These are phyloP conservation scores for Ladona fulva DNA, from an alignment of 1,140 invertebrate genomes.

Conservation along the genomic window DNA sequence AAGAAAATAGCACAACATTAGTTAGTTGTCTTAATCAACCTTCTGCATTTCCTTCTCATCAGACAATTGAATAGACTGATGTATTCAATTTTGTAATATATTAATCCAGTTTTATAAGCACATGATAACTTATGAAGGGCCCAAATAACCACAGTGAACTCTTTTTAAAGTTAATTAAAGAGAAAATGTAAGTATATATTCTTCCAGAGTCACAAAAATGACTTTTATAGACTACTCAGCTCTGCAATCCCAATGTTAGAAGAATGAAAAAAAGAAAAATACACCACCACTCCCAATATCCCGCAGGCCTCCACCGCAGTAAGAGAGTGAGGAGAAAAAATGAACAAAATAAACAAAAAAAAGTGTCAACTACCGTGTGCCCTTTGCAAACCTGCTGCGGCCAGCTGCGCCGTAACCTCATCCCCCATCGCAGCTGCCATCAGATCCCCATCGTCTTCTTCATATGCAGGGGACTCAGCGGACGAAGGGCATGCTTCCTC, in stretches of 20 bases:
- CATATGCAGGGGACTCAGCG: conserved; percentile 49
- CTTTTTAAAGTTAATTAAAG: too few relatives aligned
- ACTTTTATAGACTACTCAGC: too few relatives aligned
- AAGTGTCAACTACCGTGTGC: conserved; percentile 20
- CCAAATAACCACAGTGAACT: too few relatives aligned
- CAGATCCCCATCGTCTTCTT: conserved; percentile 64
- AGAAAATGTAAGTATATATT: too few relatives aligned
- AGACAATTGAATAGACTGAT: too few relatives aligned
- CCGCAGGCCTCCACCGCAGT: not conserved
- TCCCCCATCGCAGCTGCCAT: conserved; percentile 74
- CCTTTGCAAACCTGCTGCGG: conserved; percentile 69
- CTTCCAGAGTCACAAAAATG: too few relatives aligned
- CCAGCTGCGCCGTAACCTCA: conserved; percentile 90
- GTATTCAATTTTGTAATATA: too few relatives aligned
- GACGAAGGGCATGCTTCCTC: conserved; percentile 66
- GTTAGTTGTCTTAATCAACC: too few relatives aligned
- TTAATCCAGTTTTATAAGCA: too few relatives aligned
- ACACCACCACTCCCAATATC: not conserved
- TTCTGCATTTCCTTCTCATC: too few relatives aligned
- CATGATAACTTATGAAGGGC: too few relatives aligned
- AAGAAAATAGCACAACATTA: too few relatives aligned
- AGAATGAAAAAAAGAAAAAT: not conserved
- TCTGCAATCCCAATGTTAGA: not conserved
- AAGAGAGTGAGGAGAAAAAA: not conserved
- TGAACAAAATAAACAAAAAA: conserved; percentile 22